phyloP scores from a whole-genome alignment of 1,140 invertebrate genomes.

The Nasonia giraulti region DNA sequence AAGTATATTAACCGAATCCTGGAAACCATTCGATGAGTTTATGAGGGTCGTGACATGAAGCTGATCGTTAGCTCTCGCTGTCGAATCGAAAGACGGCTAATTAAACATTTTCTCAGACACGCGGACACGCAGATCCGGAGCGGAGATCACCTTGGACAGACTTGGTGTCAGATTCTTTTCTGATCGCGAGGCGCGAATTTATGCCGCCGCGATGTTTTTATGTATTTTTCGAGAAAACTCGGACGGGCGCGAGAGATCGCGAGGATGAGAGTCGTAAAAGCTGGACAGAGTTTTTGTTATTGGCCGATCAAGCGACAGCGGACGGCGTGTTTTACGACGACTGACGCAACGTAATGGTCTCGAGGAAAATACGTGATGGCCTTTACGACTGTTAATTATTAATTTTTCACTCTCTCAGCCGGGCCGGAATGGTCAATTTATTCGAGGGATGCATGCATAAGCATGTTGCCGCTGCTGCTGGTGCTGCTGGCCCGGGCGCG shows the following conservation, averaged over 20 bases:
- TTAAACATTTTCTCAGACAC: slow-evolving; percentile 55
- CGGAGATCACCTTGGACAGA: slow-evolving; percentile 39
- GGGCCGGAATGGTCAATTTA: slow-evolving; percentile 32
- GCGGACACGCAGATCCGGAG: slow-evolving; percentile 16
- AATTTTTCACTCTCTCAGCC: slow-evolving; percentile 22
- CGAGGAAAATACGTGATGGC: slow-evolving; percentile 12
- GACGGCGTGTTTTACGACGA: neutral
- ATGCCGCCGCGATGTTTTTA: neutral
- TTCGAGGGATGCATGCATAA: slow-evolving; percentile 8
- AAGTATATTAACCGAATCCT: slow-evolving; percentile 43
- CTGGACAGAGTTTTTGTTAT: neutral
- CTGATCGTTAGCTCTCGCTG: slow-evolving; percentile 19
- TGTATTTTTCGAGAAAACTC: neutral
- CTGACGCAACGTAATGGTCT: neutral
- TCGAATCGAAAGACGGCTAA: slow-evolving; percentile 51
- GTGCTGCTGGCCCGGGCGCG: too few species aligned
- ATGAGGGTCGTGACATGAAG: slow-evolving; percentile 46
- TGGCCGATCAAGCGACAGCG: neutral
- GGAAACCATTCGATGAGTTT: slow-evolving; percentile 54
- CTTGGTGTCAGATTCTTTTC: slow-evolving; percentile 43
- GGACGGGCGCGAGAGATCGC: neutral
- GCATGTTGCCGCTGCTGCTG: neutral
- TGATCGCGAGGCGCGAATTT: slow-evolving; percentile 49
- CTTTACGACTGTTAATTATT: slow-evolving; percentile 39
- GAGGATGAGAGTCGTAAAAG: slow-evolving; percentile 18